Percentiles rank a stretch among this genome's conserved stretches.
Evolutionary conservation across 2,113 vertebrate genomes (phyloP).

Genomic region (Archocentrus centrarchus): DNA sequence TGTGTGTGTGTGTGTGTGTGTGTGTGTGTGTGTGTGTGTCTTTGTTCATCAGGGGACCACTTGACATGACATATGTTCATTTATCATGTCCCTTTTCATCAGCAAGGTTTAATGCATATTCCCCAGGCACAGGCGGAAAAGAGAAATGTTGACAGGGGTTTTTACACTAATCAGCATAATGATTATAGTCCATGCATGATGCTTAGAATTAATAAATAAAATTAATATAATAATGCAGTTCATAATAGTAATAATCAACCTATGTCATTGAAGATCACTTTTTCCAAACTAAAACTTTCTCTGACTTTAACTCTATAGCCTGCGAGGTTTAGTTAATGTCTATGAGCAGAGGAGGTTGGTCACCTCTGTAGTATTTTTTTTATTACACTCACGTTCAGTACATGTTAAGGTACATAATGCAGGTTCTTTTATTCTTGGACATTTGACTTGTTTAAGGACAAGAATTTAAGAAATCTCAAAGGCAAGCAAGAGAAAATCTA

Average conservation of each 20-base stretch:
- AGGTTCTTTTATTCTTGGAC: background rate
- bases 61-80: constrained; percentile 55
- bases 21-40: constrained; percentile 2
- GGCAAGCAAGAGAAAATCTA: background rate
- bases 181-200: constrained; percentile 10
- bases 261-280: background rate
- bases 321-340: background rate
- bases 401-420: background rate
- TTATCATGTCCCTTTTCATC: constrained; percentile 54
- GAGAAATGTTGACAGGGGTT: constrained; percentile 26
- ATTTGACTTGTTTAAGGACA: background rate
- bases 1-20: background rate
- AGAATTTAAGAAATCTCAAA: background rate
- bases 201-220: constrained; percentile 14
- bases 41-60: constrained; percentile 36
- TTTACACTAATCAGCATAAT: constrained; percentile 15
- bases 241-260: background rate
- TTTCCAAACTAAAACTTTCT: background rate
- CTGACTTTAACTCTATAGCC: background rate
- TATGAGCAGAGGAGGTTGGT: background rate
- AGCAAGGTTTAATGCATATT: constrained; percentile 26
- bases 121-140: background rate
- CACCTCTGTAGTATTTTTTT: background rate
- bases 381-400: background rate
- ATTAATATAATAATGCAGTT: background rate